Conservation (phyloP, 1,140 invertebrate genomes). For the Chelonus insularis region DNA sequence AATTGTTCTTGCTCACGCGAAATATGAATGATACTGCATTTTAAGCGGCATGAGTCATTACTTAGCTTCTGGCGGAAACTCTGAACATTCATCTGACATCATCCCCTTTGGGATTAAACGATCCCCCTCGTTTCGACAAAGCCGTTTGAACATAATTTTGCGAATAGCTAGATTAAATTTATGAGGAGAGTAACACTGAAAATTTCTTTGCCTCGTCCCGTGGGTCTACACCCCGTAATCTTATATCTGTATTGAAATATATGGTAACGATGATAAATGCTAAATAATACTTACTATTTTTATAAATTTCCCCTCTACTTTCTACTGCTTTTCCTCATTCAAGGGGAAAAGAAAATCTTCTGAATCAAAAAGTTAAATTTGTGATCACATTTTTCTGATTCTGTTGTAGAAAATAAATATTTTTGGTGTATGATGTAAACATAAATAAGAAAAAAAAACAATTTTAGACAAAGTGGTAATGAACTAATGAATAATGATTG, state of each 20-base stretch:
- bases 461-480: neutral
- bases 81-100: constrained; percentile 5
- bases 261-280: neutral
- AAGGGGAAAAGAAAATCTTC: too few relatives aligned
- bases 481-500: neutral
- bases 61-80: constrained; percentile 2
- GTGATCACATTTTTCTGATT: too few relatives aligned
- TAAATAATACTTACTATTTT: neutral
- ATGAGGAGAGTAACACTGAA: constrained; percentile 10
- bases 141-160: constrained; percentile 11
- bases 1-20: constrained; percentile 22
- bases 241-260: neutral
- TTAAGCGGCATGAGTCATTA: constrained; percentile 20
- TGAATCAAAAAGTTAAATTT: too few relatives aligned
- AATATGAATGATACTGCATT: constrained; percentile 17
- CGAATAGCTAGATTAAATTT: constrained; percentile 18
- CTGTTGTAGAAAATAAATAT: too few relatives aligned
- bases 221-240: constrained; percentile 1
- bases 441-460: too few relatives aligned
- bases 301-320: too few relatives aligned
- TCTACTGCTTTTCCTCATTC: too few relatives aligned
- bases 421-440: too few relatives aligned
- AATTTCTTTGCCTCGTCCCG: constrained; percentile 9
- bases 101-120: constrained; percentile 17
- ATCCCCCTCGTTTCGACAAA: constrained; percentile 10